phyloP scores from a whole-genome alignment of 2,888 invertebrate genomes.

The Gryllus longicercus region DNA sequence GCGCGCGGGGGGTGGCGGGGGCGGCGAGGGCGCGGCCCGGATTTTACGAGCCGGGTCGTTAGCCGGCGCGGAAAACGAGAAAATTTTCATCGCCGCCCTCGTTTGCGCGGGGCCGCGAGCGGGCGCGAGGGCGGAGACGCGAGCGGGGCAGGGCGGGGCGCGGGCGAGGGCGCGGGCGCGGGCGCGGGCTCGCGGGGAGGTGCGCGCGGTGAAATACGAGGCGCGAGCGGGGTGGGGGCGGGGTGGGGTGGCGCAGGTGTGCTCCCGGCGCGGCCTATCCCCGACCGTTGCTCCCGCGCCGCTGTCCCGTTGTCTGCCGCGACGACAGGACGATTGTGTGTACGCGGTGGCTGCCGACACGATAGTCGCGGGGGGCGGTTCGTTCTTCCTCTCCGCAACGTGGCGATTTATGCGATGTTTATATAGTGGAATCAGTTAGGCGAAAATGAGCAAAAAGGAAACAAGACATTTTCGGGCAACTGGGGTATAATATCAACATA shows the following conservation, averaged over 20 bases:
- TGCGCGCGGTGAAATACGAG: background rate
- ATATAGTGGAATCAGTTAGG: too few relatives aligned
- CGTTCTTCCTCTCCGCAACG: too few relatives aligned
- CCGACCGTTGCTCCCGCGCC: too few relatives aligned
- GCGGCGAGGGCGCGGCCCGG: background rate
- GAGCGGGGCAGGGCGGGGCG: background rate
- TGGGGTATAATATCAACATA: too few relatives aligned
- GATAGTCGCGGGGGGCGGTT: too few relatives aligned
- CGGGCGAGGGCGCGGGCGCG: background rate
- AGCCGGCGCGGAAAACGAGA: background rate
- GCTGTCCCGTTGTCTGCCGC: too few relatives aligned
- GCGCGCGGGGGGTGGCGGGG: background rate
- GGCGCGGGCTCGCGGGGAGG: background rate
- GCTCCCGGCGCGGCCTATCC: background rate
- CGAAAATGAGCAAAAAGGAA: too few relatives aligned
- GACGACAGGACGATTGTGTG: too few relatives aligned
- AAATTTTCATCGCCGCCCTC: slow-evolving; percentile 17
- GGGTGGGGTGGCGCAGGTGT: background rate
- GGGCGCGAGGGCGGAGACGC: background rate
- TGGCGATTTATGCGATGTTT: too few relatives aligned
- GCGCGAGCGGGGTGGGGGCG: background rate
- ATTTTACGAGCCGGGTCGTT: slow-evolving; percentile 17
- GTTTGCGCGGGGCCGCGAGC: background rate
- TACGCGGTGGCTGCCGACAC: too few relatives aligned
- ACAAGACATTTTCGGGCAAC: too few relatives aligned